Evolutionary conservation across 2,113 vertebrate genomes (phyloP).

Genomic region (Myanophis thanlyinensis): DNA sequence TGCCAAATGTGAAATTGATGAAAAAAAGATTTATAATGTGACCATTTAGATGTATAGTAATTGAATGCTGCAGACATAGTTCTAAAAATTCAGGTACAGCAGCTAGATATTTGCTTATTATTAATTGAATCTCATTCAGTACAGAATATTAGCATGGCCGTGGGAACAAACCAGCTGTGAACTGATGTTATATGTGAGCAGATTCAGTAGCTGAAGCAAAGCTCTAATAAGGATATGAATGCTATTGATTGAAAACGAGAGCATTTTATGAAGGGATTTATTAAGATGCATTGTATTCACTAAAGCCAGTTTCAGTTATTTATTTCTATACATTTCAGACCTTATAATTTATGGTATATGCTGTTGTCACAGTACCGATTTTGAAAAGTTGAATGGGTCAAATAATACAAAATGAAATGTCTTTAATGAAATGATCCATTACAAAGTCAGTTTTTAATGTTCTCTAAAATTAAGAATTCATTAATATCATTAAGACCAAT

Average conservation of each 20-base stretch:
- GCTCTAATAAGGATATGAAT: constrained; percentile 35
- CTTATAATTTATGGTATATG: constrained; percentile 25
- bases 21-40: constrained; percentile 45
- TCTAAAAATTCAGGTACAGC: constrained; percentile 49
- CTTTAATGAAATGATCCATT: constrained; percentile 41
- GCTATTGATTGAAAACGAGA: constrained; percentile 32
- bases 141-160: constrained; percentile 12
- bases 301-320: constrained; percentile 33
- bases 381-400: constrained; percentile 19
- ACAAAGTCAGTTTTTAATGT: constrained; percentile 27
- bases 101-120: constrained; percentile 16
- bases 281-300: constrained; percentile 33
- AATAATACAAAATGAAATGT: constrained; percentile 44
- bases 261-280: constrained; percentile 13
- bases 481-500: constrained; percentile 32
- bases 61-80: constrained; percentile 48
- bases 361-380: constrained; percentile 26
- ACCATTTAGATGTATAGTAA: constrained; percentile 49
- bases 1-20: constrained; percentile 64
- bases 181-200: constrained; percentile 24
- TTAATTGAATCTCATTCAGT: constrained; percentile 34
- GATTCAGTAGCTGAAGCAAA: constrained; percentile 42
- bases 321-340: constrained; percentile 18
- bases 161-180: constrained; percentile 32
- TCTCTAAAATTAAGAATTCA: constrained; percentile 29